Evolutionary conservation across 1,140 invertebrate genomes (phyloP).

Genomic region (Tetraneura akinire): DNA sequence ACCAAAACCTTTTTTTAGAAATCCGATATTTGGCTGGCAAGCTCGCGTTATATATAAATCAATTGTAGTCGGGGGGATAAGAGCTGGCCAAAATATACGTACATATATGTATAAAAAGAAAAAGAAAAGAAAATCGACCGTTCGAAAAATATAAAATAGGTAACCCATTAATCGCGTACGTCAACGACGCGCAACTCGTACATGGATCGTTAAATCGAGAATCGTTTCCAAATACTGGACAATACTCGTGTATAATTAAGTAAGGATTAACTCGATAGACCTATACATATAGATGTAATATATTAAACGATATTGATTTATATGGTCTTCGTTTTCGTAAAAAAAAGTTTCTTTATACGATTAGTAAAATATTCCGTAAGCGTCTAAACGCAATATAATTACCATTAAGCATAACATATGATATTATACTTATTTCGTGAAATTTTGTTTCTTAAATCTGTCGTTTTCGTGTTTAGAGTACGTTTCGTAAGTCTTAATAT

Average conservation of each 20-base stretch:
- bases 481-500: too few species aligned
- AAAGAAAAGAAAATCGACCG: constrained; percentile 7
- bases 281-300: too few species aligned
- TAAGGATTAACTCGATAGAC: too few species aligned
- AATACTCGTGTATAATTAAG: neutral
- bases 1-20: neutral
- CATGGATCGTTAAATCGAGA: neutral
- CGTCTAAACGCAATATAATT: too few species aligned
- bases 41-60: constrained; percentile 17
- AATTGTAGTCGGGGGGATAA: neutral
- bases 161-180: too few species aligned
- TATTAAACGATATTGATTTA: constrained; percentile 19
- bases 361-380: constrained; percentile 9
- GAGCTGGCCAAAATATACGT: constrained; percentile 3
- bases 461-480: too few species aligned
- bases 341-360: neutral
- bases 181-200: too few species aligned
- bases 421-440: too few species aligned
- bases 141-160: too few species aligned
- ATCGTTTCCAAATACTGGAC: neutral
- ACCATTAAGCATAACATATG: too few species aligned
- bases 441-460: too few species aligned
- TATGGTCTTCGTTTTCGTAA: neutral
- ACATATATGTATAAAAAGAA: neutral
- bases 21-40: neutral